Evolutionary conservation across 1,140 invertebrate species (phyloP), one percentile per base, ranked within the genome.

Genomic region (Diachasmimorpha longicaudata): DNA sequence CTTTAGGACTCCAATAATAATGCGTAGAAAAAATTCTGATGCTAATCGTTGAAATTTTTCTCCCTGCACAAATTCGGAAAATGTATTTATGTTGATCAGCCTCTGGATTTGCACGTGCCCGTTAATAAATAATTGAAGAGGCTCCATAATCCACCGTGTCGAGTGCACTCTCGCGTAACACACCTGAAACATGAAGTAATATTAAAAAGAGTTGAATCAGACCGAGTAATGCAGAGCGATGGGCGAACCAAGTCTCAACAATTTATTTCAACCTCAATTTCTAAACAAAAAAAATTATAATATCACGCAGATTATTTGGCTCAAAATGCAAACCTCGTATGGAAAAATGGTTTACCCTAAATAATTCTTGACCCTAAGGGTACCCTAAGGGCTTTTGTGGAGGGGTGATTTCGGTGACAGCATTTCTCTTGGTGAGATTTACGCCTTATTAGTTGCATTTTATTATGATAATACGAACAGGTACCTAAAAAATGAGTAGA

Each of bases 211-310:
- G 66, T 81, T 77, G 85, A 86, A 85, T 86, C 83, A 85, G 83
- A 84, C 78, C 82, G 83, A 82, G 81, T 83, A 81, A 78, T 58
- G 73, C 67, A 77, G 39, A 42, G 75, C 63, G 70, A 70, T 58
- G 46, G 70, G 78, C 80, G 79, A 55, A 25, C 36, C 31, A 48
- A n/a, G 79, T 75, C 76, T 78, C 79, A 78, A 80, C 81, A 83
- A 84, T 84, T 83, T 82, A 83, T 79, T 76, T 80, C 78, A 86
- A 86, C 83, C 83, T 86, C 81, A 85, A 85, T 88, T 84, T 86
- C 81, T 83, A 82, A 80, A 77, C 75, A 79, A 73, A 69, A 72
- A 72, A 42, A 70, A n/a, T 42, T 10, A 42, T 78, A 78, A 79
- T 79, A 80, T 81, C 63, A 80, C 75, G 80, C 72, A 80, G 81